These are phyloP conservation scores for Drosophila melanogaster DNA, from an alignment of 1,140 invertebrate genomes.

Conservation along the genomic window Release_6_plus_ISO1_MT NT_037436.4:10821501-10822000, in stretches of 20 bases:
- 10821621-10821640: slow-evolving; percentile 82
- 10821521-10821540: slow-evolving; percentile 76
- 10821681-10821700: slow-evolving; percentile 81
- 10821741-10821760: slow-evolving; percentile 9
- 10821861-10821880: slow-evolving; percentile 76
- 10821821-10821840: slow-evolving; percentile 73
- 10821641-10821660: slow-evolving; percentile 84
- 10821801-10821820: slow-evolving; percentile 47
- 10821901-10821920: slow-evolving; percentile 12
- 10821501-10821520: slow-evolving; percentile 80
- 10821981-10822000: too few species aligned
- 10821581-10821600: slow-evolving; percentile 1
- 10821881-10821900: slow-evolving; percentile 62
- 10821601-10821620: slow-evolving; percentile 61
- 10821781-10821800: not conserved
- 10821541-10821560: slow-evolving; percentile 2
- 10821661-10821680: slow-evolving; percentile 84
- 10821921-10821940: slow-evolving; percentile 9
- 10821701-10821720: slow-evolving; percentile 42
- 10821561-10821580: not conserved
- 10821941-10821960: not conserved
- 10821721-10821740: slow-evolving; percentile 11
- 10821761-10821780: slow-evolving; percentile 8
- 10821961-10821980: not conserved
- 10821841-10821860: slow-evolving; percentile 75